These are phyloP conservation scores for Orchesellides sinensis DNA, from an alignment of 2,888 invertebrate species.

Conservation along the genomic window DNA sequence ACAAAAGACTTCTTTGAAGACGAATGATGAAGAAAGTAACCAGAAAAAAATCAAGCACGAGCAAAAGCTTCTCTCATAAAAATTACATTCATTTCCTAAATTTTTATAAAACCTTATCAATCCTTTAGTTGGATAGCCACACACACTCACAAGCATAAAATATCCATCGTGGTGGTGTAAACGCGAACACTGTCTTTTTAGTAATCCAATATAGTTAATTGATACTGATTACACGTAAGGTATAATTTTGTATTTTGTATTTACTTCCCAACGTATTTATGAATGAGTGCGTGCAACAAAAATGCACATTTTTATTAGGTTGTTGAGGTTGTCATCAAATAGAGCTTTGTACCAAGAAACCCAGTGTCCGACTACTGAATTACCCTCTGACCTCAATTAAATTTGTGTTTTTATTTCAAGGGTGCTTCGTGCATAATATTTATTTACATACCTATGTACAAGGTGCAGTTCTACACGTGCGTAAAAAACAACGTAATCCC, in stretches of 20 bases:
- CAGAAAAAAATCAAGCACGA: conserved; percentile 45
- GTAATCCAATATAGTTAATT: conserved; percentile 38
- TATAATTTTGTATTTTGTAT: not conserved
- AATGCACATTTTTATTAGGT: too few relatives aligned
- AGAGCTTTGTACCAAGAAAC: too few relatives aligned
- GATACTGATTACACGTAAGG: conserved; percentile 25
- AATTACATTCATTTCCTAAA: conserved; percentile 60
- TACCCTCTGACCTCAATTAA: conserved; percentile 35
- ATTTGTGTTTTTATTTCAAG: conserved; percentile 44
- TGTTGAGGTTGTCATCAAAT: too few relatives aligned
- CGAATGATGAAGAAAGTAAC: conserved; percentile 9
- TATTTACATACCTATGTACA: not conserved
- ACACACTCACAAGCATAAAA: conserved; percentile 28
- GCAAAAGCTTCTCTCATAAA: conserved; percentile 35
- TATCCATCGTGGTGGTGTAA: not conserved
- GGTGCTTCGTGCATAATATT: conserved; percentile 18
- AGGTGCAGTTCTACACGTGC: conserved; percentile 54
- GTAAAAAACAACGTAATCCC: not conserved
- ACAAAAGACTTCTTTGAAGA: conserved; percentile 63
- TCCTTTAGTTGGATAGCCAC: conserved; percentile 16
- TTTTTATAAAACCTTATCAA: conserved; percentile 46
- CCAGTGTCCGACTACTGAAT: conserved; percentile 7
- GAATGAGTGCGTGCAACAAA: too few relatives aligned
- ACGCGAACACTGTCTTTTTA: conserved; percentile 37
- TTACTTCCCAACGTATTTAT: too few relatives aligned